Evolutionary conservation across 2,797 vertebrate genomes (phyloP), one percentile per base, ranked within the genome.

Genomic region (Hybognathus amarus): DNA sequence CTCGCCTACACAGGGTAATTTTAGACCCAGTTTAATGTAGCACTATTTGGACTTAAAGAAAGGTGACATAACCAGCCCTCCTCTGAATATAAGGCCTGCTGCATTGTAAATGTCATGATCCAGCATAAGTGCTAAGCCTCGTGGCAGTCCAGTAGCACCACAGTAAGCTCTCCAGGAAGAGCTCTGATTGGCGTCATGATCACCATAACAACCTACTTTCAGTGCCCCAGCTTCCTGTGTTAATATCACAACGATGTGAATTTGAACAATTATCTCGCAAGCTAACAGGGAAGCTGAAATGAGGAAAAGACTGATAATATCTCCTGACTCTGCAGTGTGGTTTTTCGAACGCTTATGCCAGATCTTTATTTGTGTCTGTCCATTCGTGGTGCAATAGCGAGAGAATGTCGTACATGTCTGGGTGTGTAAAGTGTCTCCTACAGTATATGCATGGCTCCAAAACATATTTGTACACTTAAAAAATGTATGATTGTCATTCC

Each of bases 61-160:
- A 45, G 70, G 42, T 83, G 80, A 84, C 75, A 33, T 79, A 78
- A 83, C 47, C 80, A 81, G 83, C 69, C n/a, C 83, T 47, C 50
- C 68, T 80, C 76, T 83, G 45, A 77, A 83, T 80, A 64, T 61
- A 82, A 77, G 59, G 30, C 63, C 75, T 78, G 78, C 78, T 80
- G 40, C 24, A 82, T 73, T 68, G 80, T 75, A 87, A 86, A 89
- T 83, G 84, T 86, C 86, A 89, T 81, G 74, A 79, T 81, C 76
- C 70, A 75, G 40, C 78, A 50, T 40, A 78, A 80, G 56, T 71
- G 61, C 64, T 54, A 30, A 69, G 66, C 61, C 61, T 36, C n/a
- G 50, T 63, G 69, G 40, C 76, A 45, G 74, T 78, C 69, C 73
- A 61, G 56, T 24, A 50, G 69, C 15, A 24, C 40, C 63, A 64